Evolutionary conservation across 2,113 vertebrate species (phyloP).

Genomic region (Melanerpes formicivorus): DNA sequence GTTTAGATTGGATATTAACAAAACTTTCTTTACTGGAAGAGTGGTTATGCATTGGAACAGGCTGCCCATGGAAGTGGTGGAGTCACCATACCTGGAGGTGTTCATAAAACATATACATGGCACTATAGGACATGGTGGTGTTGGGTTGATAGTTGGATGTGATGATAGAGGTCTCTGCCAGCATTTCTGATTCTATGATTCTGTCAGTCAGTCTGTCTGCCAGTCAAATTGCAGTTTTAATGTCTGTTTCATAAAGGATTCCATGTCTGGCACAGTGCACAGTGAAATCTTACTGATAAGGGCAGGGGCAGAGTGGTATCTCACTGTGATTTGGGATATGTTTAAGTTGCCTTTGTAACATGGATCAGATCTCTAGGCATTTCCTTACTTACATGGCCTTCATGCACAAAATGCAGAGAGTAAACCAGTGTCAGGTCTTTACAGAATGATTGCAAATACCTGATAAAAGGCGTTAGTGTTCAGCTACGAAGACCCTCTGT

Average conservation of each 20-base stretch:
- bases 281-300: not conserved
- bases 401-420: not conserved
- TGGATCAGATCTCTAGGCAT: not conserved
- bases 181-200: no score
- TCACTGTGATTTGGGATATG: not conserved
- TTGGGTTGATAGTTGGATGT: no score
- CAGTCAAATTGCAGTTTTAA: not conserved
- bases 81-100: no score
- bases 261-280: not conserved
- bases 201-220: not conserved
- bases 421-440: not conserved
- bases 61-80: no score
- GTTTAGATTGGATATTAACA: no score
- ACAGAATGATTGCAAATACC: not conserved
- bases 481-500: not conserved
- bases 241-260: not conserved
- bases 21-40: no score
- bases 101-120: no score
- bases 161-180: no score
- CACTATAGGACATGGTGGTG: no score
- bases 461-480: not conserved
- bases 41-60: no score
- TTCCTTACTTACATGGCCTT: not conserved
- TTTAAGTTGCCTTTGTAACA: not conserved
- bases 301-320: not conserved